phyloP scores from a whole-genome alignment of 2,113 vertebrate genomes.

The Ceyx cyanopectus region DNA sequence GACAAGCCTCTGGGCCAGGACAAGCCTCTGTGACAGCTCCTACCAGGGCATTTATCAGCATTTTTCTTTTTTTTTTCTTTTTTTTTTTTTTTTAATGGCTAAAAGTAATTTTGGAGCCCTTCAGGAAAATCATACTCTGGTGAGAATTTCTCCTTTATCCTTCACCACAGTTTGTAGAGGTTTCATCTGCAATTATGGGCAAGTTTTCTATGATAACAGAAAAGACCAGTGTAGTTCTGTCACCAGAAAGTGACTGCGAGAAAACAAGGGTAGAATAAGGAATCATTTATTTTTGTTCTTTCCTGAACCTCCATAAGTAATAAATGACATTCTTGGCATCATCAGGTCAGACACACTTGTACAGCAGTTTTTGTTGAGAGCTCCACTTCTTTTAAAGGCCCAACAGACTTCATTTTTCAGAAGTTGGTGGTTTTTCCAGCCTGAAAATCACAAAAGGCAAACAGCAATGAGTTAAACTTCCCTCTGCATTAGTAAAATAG shows the following conservation, averaged over 20 bases:
- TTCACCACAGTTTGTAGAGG: neutral
- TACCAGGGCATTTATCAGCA: neutral
- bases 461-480: neutral
- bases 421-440: neutral
- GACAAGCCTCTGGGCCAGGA: neutral
- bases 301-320: neutral
- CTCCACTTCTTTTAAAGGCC: neutral
- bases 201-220: neutral
- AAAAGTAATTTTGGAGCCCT: neutral
- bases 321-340: neutral
- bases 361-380: neutral
- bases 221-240: neutral
- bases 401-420: neutral
- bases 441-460: neutral
- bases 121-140: neutral
- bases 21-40: neutral
- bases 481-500: neutral
- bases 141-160: neutral
- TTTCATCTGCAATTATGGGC: neutral
- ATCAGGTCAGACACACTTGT: neutral
- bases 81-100: neutral
- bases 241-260: neutral
- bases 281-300: neutral
- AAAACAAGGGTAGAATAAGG: neutral
- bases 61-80: neutral